phyloP scores from a whole-genome alignment of 1,140 invertebrate species.

The Melitaea cinxia region DNA sequence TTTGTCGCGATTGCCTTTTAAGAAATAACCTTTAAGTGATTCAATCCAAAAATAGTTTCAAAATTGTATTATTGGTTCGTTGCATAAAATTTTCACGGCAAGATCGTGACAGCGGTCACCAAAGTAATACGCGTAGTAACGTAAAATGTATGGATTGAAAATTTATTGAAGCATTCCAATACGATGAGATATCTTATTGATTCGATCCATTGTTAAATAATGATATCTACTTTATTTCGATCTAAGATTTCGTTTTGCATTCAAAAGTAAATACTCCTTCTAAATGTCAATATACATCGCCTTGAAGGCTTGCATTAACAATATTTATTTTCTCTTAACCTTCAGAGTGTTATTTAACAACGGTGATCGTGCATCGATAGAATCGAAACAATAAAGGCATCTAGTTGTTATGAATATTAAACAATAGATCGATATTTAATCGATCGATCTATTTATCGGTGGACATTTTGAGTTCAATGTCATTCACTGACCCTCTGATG shows the following conservation, averaged over 20 bases:
- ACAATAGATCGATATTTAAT: slow-evolving; percentile 45
- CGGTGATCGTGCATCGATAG: slow-evolving; percentile 37
- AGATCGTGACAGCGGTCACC: slow-evolving; percentile 41
- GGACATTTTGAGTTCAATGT: slow-evolving; percentile 76
- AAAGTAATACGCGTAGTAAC: neutral
- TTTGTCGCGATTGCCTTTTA: slow-evolving; percentile 21
- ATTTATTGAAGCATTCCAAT: slow-evolving; percentile 4
- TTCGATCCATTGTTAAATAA: slow-evolving; percentile 60
- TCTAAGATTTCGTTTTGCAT: slow-evolving; percentile 20
- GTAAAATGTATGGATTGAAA: slow-evolving; percentile 18
- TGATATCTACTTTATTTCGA: slow-evolving; percentile 49
- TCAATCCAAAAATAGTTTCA: slow-evolving; percentile 56
- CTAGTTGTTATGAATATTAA: slow-evolving; percentile 44
- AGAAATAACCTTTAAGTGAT: slow-evolving; percentile 35
- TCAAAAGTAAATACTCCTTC: slow-evolving; percentile 32
- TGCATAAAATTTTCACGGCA: slow-evolving; percentile 52
- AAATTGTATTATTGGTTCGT: slow-evolving; percentile 39
- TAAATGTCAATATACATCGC: slow-evolving; percentile 47
- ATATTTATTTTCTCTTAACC: slow-evolving; percentile 41
- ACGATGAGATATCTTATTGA: slow-evolving; percentile 45
- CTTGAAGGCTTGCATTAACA: slow-evolving; percentile 55
- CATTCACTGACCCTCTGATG: slow-evolving; percentile 55
- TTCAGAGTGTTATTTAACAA: slow-evolving; percentile 40
- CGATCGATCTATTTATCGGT: slow-evolving; percentile 41
- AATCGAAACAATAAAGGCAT: slow-evolving; percentile 37